These are phyloP conservation scores for Lophotriccus pileatus DNA, from an alignment of 2,797 vertebrate species.

Conservation along the genomic window DNA sequence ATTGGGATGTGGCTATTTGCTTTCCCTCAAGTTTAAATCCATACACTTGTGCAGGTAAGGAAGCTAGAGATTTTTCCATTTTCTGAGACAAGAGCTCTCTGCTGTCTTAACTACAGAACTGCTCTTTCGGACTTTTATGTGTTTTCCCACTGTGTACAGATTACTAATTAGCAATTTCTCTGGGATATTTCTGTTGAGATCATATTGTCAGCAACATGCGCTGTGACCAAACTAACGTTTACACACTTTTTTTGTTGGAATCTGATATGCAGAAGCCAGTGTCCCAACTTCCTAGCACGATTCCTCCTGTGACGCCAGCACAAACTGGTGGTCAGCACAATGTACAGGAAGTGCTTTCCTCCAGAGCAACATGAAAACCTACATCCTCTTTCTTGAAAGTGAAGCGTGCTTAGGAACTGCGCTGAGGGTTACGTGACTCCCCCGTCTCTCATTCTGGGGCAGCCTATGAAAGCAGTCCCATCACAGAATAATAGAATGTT, in stretches of 20 bases:
- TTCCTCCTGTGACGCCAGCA: neutral
- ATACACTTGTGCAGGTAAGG: neutral
- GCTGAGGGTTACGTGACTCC: neutral
- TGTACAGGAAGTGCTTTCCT: neutral
- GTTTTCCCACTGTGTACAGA: neutral
- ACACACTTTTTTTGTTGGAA: neutral
- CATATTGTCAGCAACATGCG: accelerated
- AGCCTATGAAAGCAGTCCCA: neutral
- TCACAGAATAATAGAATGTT: neutral
- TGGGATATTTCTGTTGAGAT: neutral
- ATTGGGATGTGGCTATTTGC: neutral
- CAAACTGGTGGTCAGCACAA: neutral
- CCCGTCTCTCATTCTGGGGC: accelerated
- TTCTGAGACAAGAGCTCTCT: neutral
- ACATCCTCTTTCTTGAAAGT: conserved; percentile 30
- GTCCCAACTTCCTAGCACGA: neutral
- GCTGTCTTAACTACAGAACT: neutral
- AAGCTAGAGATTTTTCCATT: neutral
- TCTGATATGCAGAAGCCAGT: neutral
- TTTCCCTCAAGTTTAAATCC: neutral
- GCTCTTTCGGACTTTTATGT: neutral
- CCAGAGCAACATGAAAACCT: neutral
- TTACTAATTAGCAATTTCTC: neutral
- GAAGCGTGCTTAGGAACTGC: neutral
- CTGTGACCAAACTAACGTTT: neutral